Evolutionary conservation across 2,888 invertebrate genomes (phyloP).

Genomic region (Neoaliturus tenellus): DNA sequence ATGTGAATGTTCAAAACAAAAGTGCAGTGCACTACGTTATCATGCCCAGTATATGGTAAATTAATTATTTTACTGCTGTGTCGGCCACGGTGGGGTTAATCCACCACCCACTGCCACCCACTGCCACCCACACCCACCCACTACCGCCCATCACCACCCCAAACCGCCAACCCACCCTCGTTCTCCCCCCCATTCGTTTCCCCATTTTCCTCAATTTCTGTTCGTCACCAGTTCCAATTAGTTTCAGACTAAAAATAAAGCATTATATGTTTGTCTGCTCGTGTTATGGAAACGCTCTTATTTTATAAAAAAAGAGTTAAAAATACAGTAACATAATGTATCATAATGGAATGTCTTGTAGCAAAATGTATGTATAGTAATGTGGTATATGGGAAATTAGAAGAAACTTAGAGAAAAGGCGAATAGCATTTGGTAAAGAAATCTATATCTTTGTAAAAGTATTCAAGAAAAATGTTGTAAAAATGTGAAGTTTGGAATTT

Average conservation of each 20-base stretch:
- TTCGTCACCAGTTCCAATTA: conserved; percentile 44
- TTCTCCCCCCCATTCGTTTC: conserved; percentile 30
- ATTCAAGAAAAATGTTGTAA: too few relatives aligned
- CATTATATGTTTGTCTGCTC: conserved; percentile 16
- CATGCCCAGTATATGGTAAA: conserved; percentile 47
- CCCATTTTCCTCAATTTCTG: conserved; percentile 47
- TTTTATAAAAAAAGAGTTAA: not conserved
- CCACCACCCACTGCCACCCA: not conserved
- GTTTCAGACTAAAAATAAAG: conserved; percentile 38
- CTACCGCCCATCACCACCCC: conserved; percentile 58
- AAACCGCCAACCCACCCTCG: conserved; percentile 58
- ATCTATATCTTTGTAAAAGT: too few relatives aligned
- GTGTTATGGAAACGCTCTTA: not conserved
- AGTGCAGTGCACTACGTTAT: conserved; percentile 16
- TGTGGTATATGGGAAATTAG: too few relatives aligned
- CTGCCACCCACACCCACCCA: conserved; percentile 49
- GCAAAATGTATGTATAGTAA: too few relatives aligned
- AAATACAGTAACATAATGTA: too few relatives aligned
- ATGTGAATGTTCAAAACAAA: too few relatives aligned
- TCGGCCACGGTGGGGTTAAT: conserved; percentile 33
- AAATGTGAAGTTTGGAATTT: too few relatives aligned
- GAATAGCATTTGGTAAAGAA: too few relatives aligned
- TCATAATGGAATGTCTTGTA: too few relatives aligned
- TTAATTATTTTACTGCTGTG: conserved; percentile 54
- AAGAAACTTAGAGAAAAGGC: too few relatives aligned